Evolutionary conservation across 92 coral and sea anemone genomes (phyloP).

Genomic region (Umimayanthus kanabou): DNA sequence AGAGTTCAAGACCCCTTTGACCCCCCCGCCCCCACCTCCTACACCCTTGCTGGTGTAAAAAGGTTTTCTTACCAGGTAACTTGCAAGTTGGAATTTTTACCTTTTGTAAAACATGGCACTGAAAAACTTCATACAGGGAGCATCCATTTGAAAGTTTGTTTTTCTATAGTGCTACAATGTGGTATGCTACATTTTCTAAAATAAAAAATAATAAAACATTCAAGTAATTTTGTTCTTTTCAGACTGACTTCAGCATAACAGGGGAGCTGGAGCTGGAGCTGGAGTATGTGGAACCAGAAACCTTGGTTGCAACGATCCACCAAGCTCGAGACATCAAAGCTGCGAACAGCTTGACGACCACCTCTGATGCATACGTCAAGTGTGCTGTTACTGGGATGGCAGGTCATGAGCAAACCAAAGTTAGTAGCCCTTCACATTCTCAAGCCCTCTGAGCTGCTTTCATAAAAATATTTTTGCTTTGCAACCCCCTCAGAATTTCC

Average conservation of each 20-base stretch:
- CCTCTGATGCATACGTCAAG: slow-evolving; percentile 80
- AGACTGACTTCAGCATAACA: slow-evolving; percentile 94
- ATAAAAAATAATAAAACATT: not conserved
- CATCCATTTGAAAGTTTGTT: not conserved
- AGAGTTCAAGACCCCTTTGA: too few relatives aligned
- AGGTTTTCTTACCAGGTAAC: too few relatives aligned
- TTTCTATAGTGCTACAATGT: not conserved
- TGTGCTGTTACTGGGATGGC: slow-evolving; percentile 82
- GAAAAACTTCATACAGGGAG: not conserved
- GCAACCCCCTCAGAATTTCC: too few relatives aligned
- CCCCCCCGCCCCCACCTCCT: too few relatives aligned
- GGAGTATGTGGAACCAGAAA: slow-evolving; percentile 85
- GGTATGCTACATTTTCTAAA: not conserved
- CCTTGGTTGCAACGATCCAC: slow-evolving; percentile 76
- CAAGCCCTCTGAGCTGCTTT: not conserved
- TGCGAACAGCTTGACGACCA: slow-evolving; percentile 63
- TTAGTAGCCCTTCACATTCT: not conserved
- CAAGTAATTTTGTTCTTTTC: not conserved
- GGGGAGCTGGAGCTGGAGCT: slow-evolving; percentile 85
- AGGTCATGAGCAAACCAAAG: slow-evolving; percentile 80
- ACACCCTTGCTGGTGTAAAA: too few relatives aligned
- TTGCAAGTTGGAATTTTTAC: too few relatives aligned
- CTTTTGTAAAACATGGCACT: not conserved
- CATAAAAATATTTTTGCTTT: too few relatives aligned
- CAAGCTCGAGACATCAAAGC: slow-evolving; percentile 79